Evolutionary conservation across 2,888 invertebrate species (phyloP), one percentile per base, ranked within the genome.

Genomic region (Adineta ricciae): DNA sequence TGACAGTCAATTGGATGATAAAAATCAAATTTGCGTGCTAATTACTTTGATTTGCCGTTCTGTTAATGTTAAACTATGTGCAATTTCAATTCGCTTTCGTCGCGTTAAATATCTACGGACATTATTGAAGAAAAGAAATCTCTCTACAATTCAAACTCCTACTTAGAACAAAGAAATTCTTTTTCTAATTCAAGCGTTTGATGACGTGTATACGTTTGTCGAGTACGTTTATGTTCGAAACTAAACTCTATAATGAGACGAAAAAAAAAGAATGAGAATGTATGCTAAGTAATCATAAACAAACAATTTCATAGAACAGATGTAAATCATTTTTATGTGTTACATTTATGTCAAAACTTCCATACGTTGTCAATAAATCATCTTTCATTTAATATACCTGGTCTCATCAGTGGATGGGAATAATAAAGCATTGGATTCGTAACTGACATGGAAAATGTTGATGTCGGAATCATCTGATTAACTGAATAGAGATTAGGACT

Each of bases 31-130:
- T 4, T 32, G 0, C 0, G 3, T 19, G 19, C 14, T 54, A 1
- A 64, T 64, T 64, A 86, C 84, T 83, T 86, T 86, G 14, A 86
- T 86, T 72, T 86, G 86, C 27, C 86, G 83, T 72, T 86, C 86
- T 11, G 86, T 86, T 27, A 86, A 64, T 46, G 72, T 52, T 32
- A 86, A 52, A 49, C 50, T 27, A 73, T 86, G 83, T 8, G 86
- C 84, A 41, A 86, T 86, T 52, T 86, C 86, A 54, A 86, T 72
- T 49, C 86, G 52, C 27, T 84, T 56, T 27, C 86, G 49, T 50
- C 86, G 84, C 14, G 86, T 84, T 84, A 86, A 83, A 54, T 86
- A 86, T 41, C 86, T 86, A 52, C 1, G 7, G 56, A 64, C 24
- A 78, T 36, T 36, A 46, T 50, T 46, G 46, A 46, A 38, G 24